Evolutionary conservation across 1,140 invertebrate genomes (phyloP).

Genomic region (Neocloeon triangulifer): DNA sequence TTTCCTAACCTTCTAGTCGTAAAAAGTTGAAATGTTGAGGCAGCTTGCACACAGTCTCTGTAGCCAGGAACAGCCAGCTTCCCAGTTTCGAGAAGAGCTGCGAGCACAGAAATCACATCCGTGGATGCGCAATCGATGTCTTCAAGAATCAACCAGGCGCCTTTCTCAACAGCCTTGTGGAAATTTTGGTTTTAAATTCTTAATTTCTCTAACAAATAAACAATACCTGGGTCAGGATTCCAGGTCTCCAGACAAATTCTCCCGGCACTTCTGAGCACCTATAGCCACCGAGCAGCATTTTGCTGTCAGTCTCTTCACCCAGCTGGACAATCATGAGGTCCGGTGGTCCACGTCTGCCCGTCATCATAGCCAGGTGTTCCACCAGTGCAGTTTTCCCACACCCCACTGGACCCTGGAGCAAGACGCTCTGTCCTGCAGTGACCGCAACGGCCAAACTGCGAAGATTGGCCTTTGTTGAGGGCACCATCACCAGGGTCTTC

Average conservation of each 20-base stretch:
- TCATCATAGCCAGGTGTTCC: slow-evolving; percentile 62
- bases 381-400: slow-evolving; percentile 85
- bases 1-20: slow-evolving; percentile 52
- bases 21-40: slow-evolving; percentile 77
- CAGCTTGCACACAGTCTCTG: slow-evolving; percentile 49
- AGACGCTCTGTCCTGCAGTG: slow-evolving; percentile 47
- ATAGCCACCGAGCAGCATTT: slow-evolving; percentile 85
- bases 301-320: slow-evolving; percentile 94
- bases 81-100: slow-evolving; percentile 62
- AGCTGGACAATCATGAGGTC: slow-evolving; percentile 63
- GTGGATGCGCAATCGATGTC: slow-evolving; percentile 84
- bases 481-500: slow-evolving; percentile 26
- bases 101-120: slow-evolving; percentile 76
- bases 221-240: slow-evolving; percentile 52
- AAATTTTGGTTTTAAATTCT: slow-evolving; percentile 6
- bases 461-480: slow-evolving; percentile 45
- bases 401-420: slow-evolving; percentile 76
- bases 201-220: slow-evolving; percentile 2
- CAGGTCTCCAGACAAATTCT: slow-evolving; percentile 91
- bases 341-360: slow-evolving; percentile 25
- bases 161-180: slow-evolving; percentile 55
- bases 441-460: slow-evolving; percentile 50
- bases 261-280: slow-evolving; percentile 89
- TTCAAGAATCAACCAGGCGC: slow-evolving; percentile 85
- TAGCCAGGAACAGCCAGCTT: slow-evolving; percentile 70